Evolutionary conservation across 2,113 vertebrate species (phyloP).

Genomic region (Nasalis larvatus): DNA sequence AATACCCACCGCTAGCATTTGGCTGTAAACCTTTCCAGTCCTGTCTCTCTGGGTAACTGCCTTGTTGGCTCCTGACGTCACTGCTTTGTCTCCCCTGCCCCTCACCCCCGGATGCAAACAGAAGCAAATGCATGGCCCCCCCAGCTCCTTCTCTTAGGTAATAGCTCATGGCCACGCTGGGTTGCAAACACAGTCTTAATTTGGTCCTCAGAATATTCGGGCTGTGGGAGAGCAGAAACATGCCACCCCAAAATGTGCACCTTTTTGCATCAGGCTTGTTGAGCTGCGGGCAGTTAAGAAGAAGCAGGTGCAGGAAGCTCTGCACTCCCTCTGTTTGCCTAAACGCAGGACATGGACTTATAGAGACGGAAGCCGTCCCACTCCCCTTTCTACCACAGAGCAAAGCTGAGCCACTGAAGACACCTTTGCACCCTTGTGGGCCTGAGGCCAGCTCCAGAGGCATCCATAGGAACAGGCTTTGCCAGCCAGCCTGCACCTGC

Average conservation of each 20-base stretch:
- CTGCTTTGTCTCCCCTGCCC: too few relatives aligned
- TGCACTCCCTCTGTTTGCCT: not conserved
- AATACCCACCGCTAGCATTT: fast-evolving
- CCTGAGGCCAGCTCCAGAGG: not conserved
- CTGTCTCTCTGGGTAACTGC: fast-evolving
- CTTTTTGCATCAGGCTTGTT: not conserved
- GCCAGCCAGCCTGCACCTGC: not conserved
- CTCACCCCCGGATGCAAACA: not conserved
- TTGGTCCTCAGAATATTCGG: not conserved
- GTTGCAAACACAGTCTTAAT: not conserved
- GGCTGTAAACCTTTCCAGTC: fast-evolving
- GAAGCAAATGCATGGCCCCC: not conserved
- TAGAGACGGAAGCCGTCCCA: not conserved
- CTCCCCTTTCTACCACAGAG: not conserved
- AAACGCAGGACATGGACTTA: not conserved
- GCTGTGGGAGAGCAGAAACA: not conserved
- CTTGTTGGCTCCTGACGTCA: fast-evolving
- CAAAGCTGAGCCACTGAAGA: not conserved
- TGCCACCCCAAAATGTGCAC: not conserved
- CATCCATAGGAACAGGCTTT: not conserved
- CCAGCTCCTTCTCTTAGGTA: not conserved
- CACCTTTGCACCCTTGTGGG: not conserved
- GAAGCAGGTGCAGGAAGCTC: not conserved
- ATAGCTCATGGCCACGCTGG: not conserved
- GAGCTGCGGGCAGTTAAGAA: not conserved